A percentile compares a stretch with the other conserved stretches of the same genome.
These are phyloP conservation scores for Paralvinella palmiformis DNA, from an alignment of 1,140 invertebrate species.

Conservation along the genomic window DNA sequence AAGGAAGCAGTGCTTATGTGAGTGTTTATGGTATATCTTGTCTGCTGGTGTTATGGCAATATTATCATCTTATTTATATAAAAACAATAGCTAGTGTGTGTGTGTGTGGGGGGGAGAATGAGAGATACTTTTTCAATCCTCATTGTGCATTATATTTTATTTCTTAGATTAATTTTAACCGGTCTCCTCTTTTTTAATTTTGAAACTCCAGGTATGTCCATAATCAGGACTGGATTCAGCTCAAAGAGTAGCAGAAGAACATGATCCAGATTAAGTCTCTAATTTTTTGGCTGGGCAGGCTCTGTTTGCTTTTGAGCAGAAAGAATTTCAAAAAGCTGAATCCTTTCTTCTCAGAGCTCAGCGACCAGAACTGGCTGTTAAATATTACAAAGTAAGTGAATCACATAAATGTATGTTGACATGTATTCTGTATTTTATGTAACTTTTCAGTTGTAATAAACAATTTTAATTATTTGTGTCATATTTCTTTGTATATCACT, in stretches of 20 bases:
- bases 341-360: constrained; percentile 83
- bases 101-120: no score
- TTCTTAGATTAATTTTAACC: no score
- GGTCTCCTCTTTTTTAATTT: no score
- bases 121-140: no score
- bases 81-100: no score
- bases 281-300: constrained; percentile 86
- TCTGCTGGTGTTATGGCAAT: no score
- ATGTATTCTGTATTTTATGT: neutral
- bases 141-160: no score
- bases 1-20: constrained; percentile 92
- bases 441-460: neutral
- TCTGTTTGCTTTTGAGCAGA: constrained; percentile 66
- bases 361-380: constrained; percentile 83
- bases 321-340: constrained; percentile 75
- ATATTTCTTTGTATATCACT: no score
- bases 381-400: constrained; percentile 70
- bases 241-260: constrained; percentile 74
- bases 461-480: no score
- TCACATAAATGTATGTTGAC: neutral
- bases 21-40: no score
- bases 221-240: constrained; percentile 80
- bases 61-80: no score
- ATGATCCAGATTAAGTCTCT: constrained; percentile 72
- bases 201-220: constrained; percentile 76